These are phyloP conservation scores for Pedionomus torquatus DNA, from an alignment of 2,113 vertebrate genomes.

Conservation along the genomic window DNA sequence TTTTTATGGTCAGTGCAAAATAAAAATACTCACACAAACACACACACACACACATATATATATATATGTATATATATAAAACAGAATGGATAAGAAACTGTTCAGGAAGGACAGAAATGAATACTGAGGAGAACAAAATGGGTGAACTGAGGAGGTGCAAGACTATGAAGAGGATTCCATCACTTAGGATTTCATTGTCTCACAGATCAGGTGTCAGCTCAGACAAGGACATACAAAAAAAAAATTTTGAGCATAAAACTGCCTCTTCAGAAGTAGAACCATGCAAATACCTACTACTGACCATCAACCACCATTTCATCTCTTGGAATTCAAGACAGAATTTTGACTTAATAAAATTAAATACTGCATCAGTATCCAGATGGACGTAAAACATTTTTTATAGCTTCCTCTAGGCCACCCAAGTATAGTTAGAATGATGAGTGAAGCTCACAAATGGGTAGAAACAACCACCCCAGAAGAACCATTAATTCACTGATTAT, in stretches of 20 bases:
- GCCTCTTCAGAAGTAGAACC: neutral
- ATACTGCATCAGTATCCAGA: neutral
- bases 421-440: neutral
- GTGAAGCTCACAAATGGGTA: neutral
- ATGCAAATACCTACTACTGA: neutral
- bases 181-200: neutral
- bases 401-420: neutral
- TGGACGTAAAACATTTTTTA: neutral
- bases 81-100: neutral
- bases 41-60: rapidly evolving
- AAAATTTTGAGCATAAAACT: neutral
- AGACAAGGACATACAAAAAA: neutral
- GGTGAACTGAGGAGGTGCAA: neutral
- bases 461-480: neutral
- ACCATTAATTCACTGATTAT: neutral
- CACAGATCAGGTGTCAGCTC: neutral
- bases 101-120: neutral
- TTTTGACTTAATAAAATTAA: neutral
- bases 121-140: neutral
- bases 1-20: neutral
- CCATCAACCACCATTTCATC: neutral
- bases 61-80: neutral
- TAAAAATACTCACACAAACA: neutral
- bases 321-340: neutral
- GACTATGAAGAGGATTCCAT: neutral